Evolutionary conservation across 2,797 vertebrate species (phyloP), one percentile per base, ranked within the genome.

Genomic region (Toxotes lorentzi): DNA sequence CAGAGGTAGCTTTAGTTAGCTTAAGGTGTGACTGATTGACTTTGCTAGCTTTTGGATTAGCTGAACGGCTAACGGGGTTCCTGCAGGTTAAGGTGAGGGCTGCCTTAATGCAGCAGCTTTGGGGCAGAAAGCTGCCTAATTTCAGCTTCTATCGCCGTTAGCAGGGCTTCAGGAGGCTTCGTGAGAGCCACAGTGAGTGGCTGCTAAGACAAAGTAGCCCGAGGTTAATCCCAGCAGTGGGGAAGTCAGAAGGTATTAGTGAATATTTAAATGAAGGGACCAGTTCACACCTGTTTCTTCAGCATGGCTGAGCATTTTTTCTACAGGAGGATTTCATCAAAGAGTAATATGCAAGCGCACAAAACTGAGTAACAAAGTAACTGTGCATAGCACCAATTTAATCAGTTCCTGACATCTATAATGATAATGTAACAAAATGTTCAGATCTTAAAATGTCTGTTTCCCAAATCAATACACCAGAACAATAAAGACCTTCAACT

Each of bases 1-100:
- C 70, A 73, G 79, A 69, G 84, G 86, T 73, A 85, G 88, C 79
- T 89, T 90, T 79, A 78, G 78, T 86, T 89, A 77, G 81, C 88
- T 87, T 86, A 85, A 80, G 79, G 88, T 81, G 78, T 82, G 79
- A 54, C 83, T 84, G 88, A 86, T 85, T 90, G 88, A 89, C 91
- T 92, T 84, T 78, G 73, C 89, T 88, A 85, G 89, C 86, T 88
- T 84, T 82, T 80, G 88, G 92, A 94, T 94, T 92, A 93, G 89
- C 85, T 38, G 73, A 45, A n/a, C 35, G n/a, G 90, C 87, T 87
- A 91, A 84, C 83, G 70, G 70, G 38, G 76, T 86, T 70, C 69
- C 68, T 4, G 7, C 77, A 67, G 91, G 87, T 85, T 91, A 92
- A 94, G 93, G 92, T 93, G 89, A 93, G 86, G 87, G 77, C 89